Evolutionary conservation across 2,888 invertebrate genomes (phyloP), one percentile per base, ranked within the genome.

Genomic region (Arenicola marina): DNA sequence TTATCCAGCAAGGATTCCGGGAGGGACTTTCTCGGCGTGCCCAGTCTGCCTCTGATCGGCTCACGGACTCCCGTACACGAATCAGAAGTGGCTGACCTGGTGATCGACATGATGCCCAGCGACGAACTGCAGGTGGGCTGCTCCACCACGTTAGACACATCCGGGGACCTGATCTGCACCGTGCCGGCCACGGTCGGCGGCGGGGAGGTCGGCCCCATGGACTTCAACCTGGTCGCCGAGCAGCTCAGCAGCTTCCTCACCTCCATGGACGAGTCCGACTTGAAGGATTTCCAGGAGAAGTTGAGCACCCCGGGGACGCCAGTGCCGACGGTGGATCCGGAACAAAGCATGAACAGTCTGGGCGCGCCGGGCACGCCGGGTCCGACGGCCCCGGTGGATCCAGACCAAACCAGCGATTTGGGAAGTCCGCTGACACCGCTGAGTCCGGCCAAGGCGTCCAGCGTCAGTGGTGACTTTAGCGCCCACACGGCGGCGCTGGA

Each of bases 71-170:
- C 68, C n/a, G 56, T 63, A 4, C 65, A 67, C 33, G 72, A 72
- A 38, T 69, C 69, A 7, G 72, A 72, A 18, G 72, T 72, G 29
- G 69, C 61, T 21, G 72, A 72, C 43, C 59, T 72, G 2, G 72
- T 72, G 33, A 66, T 70, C 34, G 63, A 68, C 32, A 56, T 69
- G 63, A 57, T 61, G 24, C 61, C 61, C n/a, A 33, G 33, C 11
- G 15, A 38, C 7, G 7, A 56, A 4, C 21, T 43, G 4, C 18
- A 56, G 7, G n/a, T 44, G 7, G 31, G 7, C 11, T 7, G n/a
- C 29, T 26, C 26, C 4, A 43, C 28, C 29, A 26, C 21, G 43
- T 15, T 4, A 4, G 4, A n/a, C n/a, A n/a, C n/a, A n/a, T 11
- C 11, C 24, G 11, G 18, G n/a, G 7, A 7, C 7, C 15, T n/a